phyloP scores from a whole-genome alignment of 1,140 invertebrate species.

The Meloidogyne hapla region DNA sequence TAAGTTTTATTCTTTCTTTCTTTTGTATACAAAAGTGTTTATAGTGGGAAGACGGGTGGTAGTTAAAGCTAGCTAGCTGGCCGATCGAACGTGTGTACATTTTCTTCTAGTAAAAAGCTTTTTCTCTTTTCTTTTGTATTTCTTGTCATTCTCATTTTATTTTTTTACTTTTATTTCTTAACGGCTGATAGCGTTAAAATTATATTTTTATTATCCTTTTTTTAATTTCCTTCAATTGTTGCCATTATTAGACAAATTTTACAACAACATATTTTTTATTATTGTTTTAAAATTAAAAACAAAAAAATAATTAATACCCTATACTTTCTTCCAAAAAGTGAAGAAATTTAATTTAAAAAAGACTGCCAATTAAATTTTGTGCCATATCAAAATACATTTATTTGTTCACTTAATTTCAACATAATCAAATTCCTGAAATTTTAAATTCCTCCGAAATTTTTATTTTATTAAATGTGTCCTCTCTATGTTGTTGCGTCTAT shows the following conservation, averaged over 20 bases:
- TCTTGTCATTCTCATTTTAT: neutral
- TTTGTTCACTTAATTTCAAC: too few species aligned
- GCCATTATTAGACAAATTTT: neutral
- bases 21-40: neutral
- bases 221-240: neutral
- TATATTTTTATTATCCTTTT: neutral
- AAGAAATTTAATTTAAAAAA: neutral
- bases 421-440: too few species aligned
- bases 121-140: neutral
- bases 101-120: neutral
- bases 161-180: neutral
- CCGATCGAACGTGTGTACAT: neutral
- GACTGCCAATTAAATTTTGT: too few species aligned
- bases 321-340: neutral
- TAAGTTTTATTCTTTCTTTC: neutral
- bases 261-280: too few species aligned
- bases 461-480: conserved; percentile 11
- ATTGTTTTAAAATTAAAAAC: too few species aligned
- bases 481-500: conserved; percentile 16
- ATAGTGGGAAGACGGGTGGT: neutral
- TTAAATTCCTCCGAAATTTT: neutral
- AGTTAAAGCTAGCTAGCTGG: neutral
- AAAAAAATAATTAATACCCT: neutral
- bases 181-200: neutral
- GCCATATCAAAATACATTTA: too few species aligned